Base-by-base conservation (phyloP, 2,113 vertebrate species). In the Cololabis saira region DNA sequence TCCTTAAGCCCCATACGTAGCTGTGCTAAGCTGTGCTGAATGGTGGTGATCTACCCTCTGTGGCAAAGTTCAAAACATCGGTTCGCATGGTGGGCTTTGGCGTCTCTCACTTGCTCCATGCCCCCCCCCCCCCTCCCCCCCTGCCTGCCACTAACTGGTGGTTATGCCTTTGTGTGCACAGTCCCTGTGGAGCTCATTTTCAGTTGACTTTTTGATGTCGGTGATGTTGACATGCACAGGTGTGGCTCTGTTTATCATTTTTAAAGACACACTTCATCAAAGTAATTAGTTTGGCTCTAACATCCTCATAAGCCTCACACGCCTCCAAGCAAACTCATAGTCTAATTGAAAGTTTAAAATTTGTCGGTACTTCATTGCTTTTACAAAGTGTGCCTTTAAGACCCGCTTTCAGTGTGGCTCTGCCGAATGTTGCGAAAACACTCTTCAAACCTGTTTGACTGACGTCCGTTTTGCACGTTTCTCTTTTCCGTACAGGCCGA, bases 401-500 rank as follows among this genome's bases (percentile, higher is more conserved):
- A 45, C 12, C 44, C 54, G 76, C 78, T 89, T 85, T 84, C 16
- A 66, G 3, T 59, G 63, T 82, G 13, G 10, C 33, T 56, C 56
- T 60, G n/a, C 55, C 55, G 44, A 27, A 52, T n/a, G 12, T 27
- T 12, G 21, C 7, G 12, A 27, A 3, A 2, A 12, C n/a, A 1
- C 11, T 60, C 45, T 30, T 57, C 0, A 18, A 0, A 17, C 47
- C 24, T 16, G n/a, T 41, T 59, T 22, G 17, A 58, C 24, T 68
- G 0, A 54, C 48, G 41, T 15, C 11, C 5, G 2, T 16, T 62
- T 72, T 30, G 24, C 59, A 45, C 19, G 61, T 57, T 75, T 4
- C 27, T 7, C 6, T 40, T 24, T 2, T 33, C 44, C 52, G 92
- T 83, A 59, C 91, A 99, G 97, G 97, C 97, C 0, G 98, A 99